Base-by-base conservation (phyloP, 2,888 invertebrate species). In the Schrankia costaestrigalis region DNA sequence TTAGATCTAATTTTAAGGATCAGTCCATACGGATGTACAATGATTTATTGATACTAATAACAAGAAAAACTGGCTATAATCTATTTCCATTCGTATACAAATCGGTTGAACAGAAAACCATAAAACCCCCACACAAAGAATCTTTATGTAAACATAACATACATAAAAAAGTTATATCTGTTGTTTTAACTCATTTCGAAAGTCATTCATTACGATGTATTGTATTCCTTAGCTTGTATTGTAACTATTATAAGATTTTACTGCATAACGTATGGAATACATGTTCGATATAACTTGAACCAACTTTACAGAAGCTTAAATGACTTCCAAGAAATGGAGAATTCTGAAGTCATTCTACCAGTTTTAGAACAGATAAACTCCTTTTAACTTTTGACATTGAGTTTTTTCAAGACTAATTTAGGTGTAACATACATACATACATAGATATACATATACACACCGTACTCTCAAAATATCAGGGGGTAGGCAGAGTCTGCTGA, bases 121-220 rank as follows among this genome's bases (percentile, higher is more conserved):
- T 87, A 84, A 87, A 87, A 86, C 82, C 81, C 80, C 72, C 81
- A 84, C 85, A 85, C 85, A 85, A 85, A 85, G 85, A 84, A 85
- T 84, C 84, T 82, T 85, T 83, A 82, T 77, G 81, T 85, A 85
- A 85, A 85, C 84, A 84, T 77, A 85, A 83, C 78, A 80, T 73
- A 80, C 84, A 70, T 84, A 78, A 84, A 42, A 81, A 72, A 81
- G 78, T 83, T 85, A 83, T 82, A 79, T 75, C 79, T 86, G 87
- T 85, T 86, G 80, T 81, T 83, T 79, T 72, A 83, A 82, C 78
- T 86, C 85, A 86, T 85, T 85, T 85, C 77, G 72, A 78, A 72
- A 81, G 78, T 74, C 78, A 78, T 85, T 78, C 71, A 76, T 76
- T 77, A 71, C 72, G 61, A 60, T 76, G 71, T 66, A 62, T 66